A percentile compares a stretch with the other conserved stretches of the same genome.
phyloP scores from a whole-genome alignment of 2,888 invertebrate species.

The Drosophila conformis region DNA sequence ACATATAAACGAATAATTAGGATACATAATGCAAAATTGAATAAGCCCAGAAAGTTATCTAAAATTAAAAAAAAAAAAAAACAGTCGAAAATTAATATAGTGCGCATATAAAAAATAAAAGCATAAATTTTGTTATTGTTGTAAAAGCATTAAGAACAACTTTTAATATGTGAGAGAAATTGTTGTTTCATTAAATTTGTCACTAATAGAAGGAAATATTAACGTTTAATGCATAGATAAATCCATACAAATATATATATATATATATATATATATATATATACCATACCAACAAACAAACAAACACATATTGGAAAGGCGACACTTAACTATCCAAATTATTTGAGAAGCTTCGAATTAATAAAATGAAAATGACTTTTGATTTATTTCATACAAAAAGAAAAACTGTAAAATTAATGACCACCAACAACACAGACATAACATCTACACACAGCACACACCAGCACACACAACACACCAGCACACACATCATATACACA shows the following conservation, averaged over 20 bases:
- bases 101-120: conserved; percentile 38
- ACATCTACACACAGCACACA: conserved; percentile 14
- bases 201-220: conserved; percentile 62
- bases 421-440: conserved; percentile 38
- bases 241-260: conserved; percentile 51
- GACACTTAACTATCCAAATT: conserved; percentile 44
- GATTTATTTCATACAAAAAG: conserved; percentile 23
- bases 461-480: conserved; percentile 13
- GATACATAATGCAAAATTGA: conserved; percentile 36
- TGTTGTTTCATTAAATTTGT: conserved; percentile 78
- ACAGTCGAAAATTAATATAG: conserved; percentile 27
- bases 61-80: conserved; percentile 35
- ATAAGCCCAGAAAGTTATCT: conserved; percentile 45
- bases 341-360: conserved; percentile 50
- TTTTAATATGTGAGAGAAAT: conserved; percentile 65
- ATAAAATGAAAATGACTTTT: conserved; percentile 35
- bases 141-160: conserved; percentile 55
- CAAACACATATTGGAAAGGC: conserved; percentile 30
- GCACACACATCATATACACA: conserved; percentile 13
- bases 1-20: conserved; percentile 23
- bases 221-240: conserved; percentile 53
- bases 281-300: conserved; percentile 27
- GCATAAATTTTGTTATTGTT: conserved; percentile 72
- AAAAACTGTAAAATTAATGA: conserved; percentile 45
- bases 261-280: conserved; percentile 46